phyloP scores from a whole-genome alignment of 2,888 invertebrate genomes.

The Holacanthella duospinosa region DNA sequence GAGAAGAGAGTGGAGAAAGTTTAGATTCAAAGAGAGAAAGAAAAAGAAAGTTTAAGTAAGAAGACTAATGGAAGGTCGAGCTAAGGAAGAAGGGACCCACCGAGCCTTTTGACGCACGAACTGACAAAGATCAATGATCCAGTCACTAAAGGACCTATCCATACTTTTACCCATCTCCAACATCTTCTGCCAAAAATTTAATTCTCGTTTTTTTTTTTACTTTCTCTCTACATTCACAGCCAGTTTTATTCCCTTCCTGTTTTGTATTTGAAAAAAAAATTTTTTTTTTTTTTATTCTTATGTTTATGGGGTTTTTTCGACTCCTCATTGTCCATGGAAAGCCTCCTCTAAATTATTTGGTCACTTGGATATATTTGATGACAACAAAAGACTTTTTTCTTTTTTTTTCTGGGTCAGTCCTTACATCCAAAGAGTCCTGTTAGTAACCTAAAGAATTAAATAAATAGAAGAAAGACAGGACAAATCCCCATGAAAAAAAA shows the following conservation, averaged over 20 bases:
- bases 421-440: no score
- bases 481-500: no score
- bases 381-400: no score
- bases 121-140: slow-evolving; percentile 9
- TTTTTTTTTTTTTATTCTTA: no score
- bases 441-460: no score
- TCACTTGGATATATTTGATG: background rate
- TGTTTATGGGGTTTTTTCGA: background rate
- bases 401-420: no score
- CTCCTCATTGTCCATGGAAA: background rate
- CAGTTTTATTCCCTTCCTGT: background rate
- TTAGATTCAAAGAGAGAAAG: no score
- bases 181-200: background rate
- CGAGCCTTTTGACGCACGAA: slow-evolving; percentile 3
- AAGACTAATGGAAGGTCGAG: slow-evolving; percentile 7
- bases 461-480: no score
- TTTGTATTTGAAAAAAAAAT: background rate
- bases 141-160: background rate
- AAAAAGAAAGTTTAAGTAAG: background rate
- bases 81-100: background rate
- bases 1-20: background rate
- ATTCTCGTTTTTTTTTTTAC: background rate
- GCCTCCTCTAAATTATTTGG: background rate
- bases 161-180: no score
- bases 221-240: background rate